Evolutionary conservation across 2,888 invertebrate species (phyloP).

Genomic region (Cheilosia soror): DNA sequence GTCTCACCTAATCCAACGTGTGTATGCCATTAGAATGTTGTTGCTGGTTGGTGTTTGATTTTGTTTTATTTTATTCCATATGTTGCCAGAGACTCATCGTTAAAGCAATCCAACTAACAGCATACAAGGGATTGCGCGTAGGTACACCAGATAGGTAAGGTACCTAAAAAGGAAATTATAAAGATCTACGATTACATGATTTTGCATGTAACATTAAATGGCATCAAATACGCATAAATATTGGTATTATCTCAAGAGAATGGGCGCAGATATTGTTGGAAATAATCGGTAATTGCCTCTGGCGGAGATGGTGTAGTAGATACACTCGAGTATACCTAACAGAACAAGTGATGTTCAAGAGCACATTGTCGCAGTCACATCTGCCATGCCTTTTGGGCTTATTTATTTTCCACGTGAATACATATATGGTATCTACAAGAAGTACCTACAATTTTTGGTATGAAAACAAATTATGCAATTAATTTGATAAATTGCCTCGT

Average conservation of each 20-base stretch:
- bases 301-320: constrained; percentile 2
- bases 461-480: constrained; percentile 66
- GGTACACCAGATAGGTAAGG: constrained; percentile 12
- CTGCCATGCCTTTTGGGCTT: constrained; percentile 1
- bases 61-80: constrained; percentile 74
- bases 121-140: constrained; percentile 5
- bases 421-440: too few species aligned
- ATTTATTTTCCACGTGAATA: neutral
- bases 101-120: constrained; percentile 48
- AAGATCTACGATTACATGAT: constrained; percentile 82
- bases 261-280: constrained; percentile 62
- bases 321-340: constrained; percentile 12
- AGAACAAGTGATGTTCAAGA: constrained; percentile 6
- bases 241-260: constrained; percentile 77
- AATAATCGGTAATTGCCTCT: constrained; percentile 58
- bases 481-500: constrained; percentile 72
- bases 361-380: constrained; percentile 3
- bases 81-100: constrained; percentile 45
- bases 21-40: constrained; percentile 74
- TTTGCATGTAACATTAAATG: constrained; percentile 82
- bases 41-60: constrained; percentile 71
- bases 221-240: constrained; percentile 82
- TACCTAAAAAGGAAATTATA: constrained; percentile 78
- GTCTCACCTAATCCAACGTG: constrained; percentile 76
- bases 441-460: neutral